Conservation (phyloP, 2,888 invertebrate genomes). For the Microplitis deprimator region DNA sequence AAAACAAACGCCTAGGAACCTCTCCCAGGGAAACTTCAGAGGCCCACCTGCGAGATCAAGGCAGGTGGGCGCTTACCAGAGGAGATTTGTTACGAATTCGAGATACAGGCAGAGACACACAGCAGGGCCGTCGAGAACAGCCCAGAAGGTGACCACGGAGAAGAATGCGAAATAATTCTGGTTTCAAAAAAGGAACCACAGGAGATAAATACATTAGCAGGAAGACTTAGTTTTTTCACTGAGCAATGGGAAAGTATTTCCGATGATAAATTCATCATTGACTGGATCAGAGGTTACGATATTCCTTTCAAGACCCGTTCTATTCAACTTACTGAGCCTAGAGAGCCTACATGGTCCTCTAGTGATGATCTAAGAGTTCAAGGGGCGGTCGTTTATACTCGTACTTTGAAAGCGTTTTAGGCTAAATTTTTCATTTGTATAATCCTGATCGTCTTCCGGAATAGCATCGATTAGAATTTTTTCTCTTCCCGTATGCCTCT, state of each 20-base stretch:
- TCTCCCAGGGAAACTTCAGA: slow-evolving; percentile 41
- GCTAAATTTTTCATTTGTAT: too few relatives aligned
- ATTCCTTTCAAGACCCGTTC: not conserved
- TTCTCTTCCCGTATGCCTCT: too few relatives aligned
- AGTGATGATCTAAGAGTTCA: not conserved
- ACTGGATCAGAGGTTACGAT: slow-evolving; percentile 9
- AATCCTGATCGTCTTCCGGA: too few relatives aligned
- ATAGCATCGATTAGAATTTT: too few relatives aligned
- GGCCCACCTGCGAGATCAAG: slow-evolving; percentile 36
- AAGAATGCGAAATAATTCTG: slow-evolving; percentile 20
- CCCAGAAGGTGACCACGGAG: slow-evolving; percentile 16
- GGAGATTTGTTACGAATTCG: slow-evolving; percentile 19
- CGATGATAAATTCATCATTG: slow-evolving; percentile 9
- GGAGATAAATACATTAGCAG: slow-evolving; percentile 8
- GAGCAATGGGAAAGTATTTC: slow-evolving; percentile 6
- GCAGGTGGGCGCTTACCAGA: slow-evolving; percentile 41
- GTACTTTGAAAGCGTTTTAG: too few relatives aligned
- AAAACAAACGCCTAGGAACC: slow-evolving; percentile 12
- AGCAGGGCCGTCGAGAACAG: slow-evolving; percentile 18
- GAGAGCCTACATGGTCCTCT: slow-evolving; percentile 11
- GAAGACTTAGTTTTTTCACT: slow-evolving; percentile 13
- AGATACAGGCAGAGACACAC: slow-evolving; percentile 8
- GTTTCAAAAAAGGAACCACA: not conserved
- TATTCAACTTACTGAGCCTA: slow-evolving; percentile 1
- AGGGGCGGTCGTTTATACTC: not conserved